Percentiles rank a stretch among this genome's conserved stretches.
phyloP scores from a whole-genome alignment of 2,888 invertebrate species.

The Sphaerophoria taeniata region DNA sequence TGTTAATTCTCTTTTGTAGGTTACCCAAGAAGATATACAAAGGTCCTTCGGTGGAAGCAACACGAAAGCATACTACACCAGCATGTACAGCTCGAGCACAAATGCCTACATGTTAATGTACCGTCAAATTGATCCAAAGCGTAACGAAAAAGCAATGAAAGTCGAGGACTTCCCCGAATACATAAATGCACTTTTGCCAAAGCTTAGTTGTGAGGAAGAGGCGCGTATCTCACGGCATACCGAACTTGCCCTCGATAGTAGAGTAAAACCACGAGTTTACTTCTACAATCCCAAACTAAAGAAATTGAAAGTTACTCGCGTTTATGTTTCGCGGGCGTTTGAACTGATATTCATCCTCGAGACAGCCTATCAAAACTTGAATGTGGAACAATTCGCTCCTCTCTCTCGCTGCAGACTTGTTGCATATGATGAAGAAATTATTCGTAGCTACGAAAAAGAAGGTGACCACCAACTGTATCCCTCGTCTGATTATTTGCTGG shows the following conservation, averaged over 20 bases:
- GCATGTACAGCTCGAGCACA: conserved; percentile 90
- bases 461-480: conserved; percentile 80
- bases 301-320: conserved; percentile 84
- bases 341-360: conserved; percentile 86
- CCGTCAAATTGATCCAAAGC: conserved; percentile 87
- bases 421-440: conserved; percentile 88
- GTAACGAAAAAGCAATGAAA: conserved; percentile 87
- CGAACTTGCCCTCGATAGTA: conserved; percentile 82
- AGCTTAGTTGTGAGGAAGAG: conserved; percentile 87
- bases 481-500: conserved; percentile 86
- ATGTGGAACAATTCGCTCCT: conserved; percentile 85
- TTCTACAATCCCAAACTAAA: conserved; percentile 86
- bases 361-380: conserved; percentile 85
- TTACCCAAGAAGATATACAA: conserved; percentile 91
- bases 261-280: conserved; percentile 86
- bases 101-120: conserved; percentile 97
- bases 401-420: conserved; percentile 89
- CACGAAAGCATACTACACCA: conserved; percentile 87
- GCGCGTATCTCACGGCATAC: conserved; percentile 84
- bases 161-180: conserved; percentile 90
- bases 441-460: conserved; percentile 86
- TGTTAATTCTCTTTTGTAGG: conserved; percentile 82
- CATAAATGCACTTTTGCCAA: conserved; percentile 86
- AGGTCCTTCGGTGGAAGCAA: conserved; percentile 93
- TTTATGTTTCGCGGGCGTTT: conserved; percentile 85